Evolutionary conservation across 2,888 invertebrate genomes (phyloP).

Genomic region (Camponotus fellah): DNA sequence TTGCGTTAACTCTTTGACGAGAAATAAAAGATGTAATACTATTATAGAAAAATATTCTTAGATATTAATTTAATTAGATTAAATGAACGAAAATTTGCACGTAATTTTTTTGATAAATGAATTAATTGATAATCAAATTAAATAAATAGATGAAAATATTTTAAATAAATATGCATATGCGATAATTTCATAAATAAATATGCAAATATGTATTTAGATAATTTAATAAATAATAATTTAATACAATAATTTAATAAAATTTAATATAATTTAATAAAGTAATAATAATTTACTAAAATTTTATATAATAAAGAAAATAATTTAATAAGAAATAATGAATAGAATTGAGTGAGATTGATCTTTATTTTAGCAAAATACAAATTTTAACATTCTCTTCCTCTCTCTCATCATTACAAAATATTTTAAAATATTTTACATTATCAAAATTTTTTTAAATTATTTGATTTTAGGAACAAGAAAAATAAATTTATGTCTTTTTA

Average conservation of each 20-base stretch:
- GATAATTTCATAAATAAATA: too few species aligned
- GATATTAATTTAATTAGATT: neutral
- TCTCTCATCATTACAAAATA: neutral
- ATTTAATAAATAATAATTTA: too few species aligned
- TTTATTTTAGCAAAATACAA: neutral
- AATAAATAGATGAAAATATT: neutral
- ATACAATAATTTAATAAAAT: too few species aligned
- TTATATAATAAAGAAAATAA: neutral
- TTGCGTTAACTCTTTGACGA: slow-evolving; percentile 13
- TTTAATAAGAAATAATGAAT: neutral
- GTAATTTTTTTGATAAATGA: neutral
- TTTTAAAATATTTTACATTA: neutral
- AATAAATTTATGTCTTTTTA: neutral
- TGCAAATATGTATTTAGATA: too few species aligned
- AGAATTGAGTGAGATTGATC: neutral
- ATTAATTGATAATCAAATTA: neutral
- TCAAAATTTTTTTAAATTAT: neutral
- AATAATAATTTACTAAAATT: neutral
- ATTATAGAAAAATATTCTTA: neutral
- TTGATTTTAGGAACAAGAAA: neutral
- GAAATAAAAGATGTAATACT: neutral
- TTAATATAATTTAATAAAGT: too few species aligned
- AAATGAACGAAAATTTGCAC: neutral
- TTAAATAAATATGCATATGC: neutral
- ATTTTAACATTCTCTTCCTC: neutral